Base-by-base conservation (phyloP, 2,113 vertebrate species). In the Uria aalge region DNA sequence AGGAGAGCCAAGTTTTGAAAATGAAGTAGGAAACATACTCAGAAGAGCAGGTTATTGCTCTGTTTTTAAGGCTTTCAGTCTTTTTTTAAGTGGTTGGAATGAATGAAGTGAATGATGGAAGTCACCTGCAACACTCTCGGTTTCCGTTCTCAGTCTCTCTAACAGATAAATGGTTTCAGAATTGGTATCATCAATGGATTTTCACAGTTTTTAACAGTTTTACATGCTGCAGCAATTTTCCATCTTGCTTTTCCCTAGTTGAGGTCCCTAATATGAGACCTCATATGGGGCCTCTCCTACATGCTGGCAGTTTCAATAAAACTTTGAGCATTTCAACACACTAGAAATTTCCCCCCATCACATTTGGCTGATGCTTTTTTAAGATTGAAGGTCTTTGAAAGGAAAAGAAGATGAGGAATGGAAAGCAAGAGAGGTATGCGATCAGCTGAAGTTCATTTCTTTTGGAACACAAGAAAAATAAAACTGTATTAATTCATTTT, bases 1-100 rank as follows among this genome's bases (percentile, higher is more conserved):
- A 64, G 9, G 27, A 72, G 3, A 62, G 1, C 0, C 14, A 45
- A 0, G 0, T 8, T 76, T 66, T 53, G 41, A 94, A 80, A 66
- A 88, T n/a, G 0, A 48, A 73, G 40, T 16, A 64, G 26, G 45
- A 80, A 92, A 40, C 9, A 53, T 5, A 43, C 3, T 45, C 11
- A 55, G 30, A 79, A 64, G 36, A 53, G 8, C 7, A 76, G 19
- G 7, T 27, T 84, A 30, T 53, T 2, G 2, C 4, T 73, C 26
- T 32, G 8, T 3, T 64, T 78, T 79, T 60, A 62, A 73, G 21
- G 4, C 2, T 13, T 63, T 82, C 14, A 34, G 20, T 12, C 2
- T 24, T n/a, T 64, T 79, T 73, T 72, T 32, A 24, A 38, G 36
- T n/a, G 7, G 3, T 45, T 38, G 22, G 29, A 88, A 69, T 69